Evolutionary conservation across 30 jellyfish, hydroid and myxozoan species (phyloP).

Genomic region (Cassiopea xamachana): DNA sequence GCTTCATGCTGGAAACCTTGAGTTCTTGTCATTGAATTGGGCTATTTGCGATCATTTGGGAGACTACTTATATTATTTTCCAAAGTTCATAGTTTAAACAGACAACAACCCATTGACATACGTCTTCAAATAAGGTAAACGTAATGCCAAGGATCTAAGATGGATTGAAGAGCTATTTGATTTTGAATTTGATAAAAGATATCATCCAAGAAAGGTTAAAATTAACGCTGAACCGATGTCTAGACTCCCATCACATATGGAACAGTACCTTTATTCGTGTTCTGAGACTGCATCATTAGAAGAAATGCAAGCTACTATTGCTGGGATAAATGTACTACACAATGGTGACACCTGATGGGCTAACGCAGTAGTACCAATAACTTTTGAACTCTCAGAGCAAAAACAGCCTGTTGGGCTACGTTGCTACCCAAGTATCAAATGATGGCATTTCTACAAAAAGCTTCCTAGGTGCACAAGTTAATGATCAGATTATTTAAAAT

Average conservation of each 20-base stretch:
- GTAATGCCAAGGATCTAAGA: background rate
- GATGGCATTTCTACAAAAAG: background rate
- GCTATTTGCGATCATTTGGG: constrained; percentile 12
- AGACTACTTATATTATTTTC: constrained; percentile 2
- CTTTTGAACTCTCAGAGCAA: background rate
- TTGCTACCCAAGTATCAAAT: background rate
- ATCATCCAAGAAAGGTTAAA: constrained; percentile 37
- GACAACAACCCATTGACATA: background rate
- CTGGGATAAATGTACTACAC: background rate
- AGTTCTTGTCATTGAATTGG: constrained; percentile 23
- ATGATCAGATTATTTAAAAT: background rate
- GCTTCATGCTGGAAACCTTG: background rate
- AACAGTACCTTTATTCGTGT: background rate
- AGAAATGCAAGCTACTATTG: constrained; percentile 10
- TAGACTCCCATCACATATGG: constrained; percentile 38
- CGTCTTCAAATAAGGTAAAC: background rate
- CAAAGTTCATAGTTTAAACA: constrained; percentile 4
- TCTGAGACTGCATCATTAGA: constrained; percentile 4
- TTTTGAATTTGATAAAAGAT: constrained; percentile 15
- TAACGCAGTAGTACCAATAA: background rate
- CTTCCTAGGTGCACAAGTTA: constrained; percentile 5
- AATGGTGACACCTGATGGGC: constrained; percentile 1
- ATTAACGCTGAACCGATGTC: constrained; percentile 39
- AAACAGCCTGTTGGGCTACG: background rate
- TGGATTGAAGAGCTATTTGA: constrained; percentile 46